Percentiles rank a stretch among this genome's conserved stretches.
phyloP scores from a whole-genome alignment of 2,888 invertebrate genomes.

The Chalcis sispes region DNA sequence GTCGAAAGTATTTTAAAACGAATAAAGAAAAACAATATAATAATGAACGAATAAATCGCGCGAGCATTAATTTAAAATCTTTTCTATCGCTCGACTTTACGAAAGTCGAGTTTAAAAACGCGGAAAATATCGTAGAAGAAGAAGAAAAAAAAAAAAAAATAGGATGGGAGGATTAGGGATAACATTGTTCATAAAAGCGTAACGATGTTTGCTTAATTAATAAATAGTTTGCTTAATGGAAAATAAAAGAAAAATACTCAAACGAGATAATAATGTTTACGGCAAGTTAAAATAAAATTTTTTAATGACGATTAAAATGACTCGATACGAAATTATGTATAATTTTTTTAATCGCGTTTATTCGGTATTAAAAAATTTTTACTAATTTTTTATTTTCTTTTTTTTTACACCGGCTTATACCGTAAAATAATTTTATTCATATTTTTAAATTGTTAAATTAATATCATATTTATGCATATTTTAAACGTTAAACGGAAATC shows the following conservation, averaged over 20 bases:
- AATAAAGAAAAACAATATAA: not conserved
- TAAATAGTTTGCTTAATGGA: not conserved
- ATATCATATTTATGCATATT: no score
- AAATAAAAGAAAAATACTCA: not conserved
- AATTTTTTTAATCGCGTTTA: not conserved
- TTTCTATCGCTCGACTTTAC: no score
- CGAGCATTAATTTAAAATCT: not conserved
- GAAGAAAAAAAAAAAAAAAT: no score
- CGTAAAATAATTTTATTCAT: no score
- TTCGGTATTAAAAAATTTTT: no score
- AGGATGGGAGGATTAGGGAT: no score
- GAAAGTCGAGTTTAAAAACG: not conserved
- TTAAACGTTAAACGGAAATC: no score
- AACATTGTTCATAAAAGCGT: not conserved
- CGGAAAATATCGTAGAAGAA: no score
- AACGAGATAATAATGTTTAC: not conserved
- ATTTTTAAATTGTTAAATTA: no score
- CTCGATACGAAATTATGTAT: not conserved
- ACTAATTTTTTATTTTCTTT: not conserved
- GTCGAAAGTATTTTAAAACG: not conserved
- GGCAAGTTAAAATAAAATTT: no score
- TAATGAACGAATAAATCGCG: conserved; percentile 16
- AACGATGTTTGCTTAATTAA: conserved; percentile 8
- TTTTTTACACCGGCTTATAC: no score
- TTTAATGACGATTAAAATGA: not conserved